These are phyloP conservation scores for Vombatus ursinus DNA, from an alignment of 2,113 vertebrate species.

Conservation along the genomic window DNA sequence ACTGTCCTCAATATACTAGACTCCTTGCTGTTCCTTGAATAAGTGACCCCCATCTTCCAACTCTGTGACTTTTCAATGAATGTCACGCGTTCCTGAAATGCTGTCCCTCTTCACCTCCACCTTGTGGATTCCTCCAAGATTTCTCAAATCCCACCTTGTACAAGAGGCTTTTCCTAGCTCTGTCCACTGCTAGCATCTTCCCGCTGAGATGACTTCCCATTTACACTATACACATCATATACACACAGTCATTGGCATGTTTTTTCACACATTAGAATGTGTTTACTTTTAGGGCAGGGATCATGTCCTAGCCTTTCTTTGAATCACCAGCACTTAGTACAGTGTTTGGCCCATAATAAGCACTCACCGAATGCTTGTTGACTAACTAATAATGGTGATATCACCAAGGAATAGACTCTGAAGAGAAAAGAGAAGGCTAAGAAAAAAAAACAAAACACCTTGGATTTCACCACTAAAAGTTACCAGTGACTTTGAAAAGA, in stretches of 20 bases:
- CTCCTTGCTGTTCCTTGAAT: not conserved
- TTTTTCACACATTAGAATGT: not conserved
- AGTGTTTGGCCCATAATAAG: not conserved
- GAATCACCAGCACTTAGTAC: not conserved
- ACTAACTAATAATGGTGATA: too few species aligned
- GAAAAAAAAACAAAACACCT: too few species aligned
- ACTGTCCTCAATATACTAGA: not conserved
- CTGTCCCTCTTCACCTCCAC: not conserved
- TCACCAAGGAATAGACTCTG: too few species aligned
- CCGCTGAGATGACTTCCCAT: not conserved
- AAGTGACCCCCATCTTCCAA: not conserved
- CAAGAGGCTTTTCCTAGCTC: not conserved
- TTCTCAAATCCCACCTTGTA: not conserved
- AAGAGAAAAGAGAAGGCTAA: too few species aligned
- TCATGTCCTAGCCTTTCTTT: not conserved
- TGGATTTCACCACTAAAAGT: too few species aligned
- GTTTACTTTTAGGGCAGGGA: not conserved
- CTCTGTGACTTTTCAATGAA: not conserved
- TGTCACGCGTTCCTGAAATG: not conserved
- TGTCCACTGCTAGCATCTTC: not conserved
- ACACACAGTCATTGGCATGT: not conserved
- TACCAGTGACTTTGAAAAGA: too few species aligned
- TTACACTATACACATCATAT: not conserved
- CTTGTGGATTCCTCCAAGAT: not conserved
- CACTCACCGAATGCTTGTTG: not conserved